Evolutionary conservation across 2,888 invertebrate genomes (phyloP), one percentile per base, ranked within the genome.

Genomic region (Bombylius major): DNA sequence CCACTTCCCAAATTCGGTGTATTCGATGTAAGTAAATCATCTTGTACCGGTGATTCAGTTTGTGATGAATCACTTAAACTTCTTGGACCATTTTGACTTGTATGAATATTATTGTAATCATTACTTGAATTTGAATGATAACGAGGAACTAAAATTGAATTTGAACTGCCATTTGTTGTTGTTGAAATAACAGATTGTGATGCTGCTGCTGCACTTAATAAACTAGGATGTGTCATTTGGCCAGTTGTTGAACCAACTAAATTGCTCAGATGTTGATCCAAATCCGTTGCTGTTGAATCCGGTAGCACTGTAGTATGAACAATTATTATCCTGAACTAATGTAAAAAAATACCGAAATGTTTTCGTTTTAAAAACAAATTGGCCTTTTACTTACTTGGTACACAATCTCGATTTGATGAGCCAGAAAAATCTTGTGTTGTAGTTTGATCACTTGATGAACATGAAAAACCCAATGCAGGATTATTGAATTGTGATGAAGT

Each of bases 51-150:
- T 45, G 87, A 87, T 67, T 89, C 88, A 5, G 88, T 87, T 59
- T 88, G 85, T 44, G 88, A 89, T 46, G 88, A 89, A 70, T 89
- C 89, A 63, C 88, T 88, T 36, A 89, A 74, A 13, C 89, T 89
- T 47, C 89, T 77, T 0, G 89, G 88, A 4, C 84, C 83, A 31
- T 79, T 78, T 61, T 83, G 76, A 63, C 82, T 77, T 44, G 73
- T 70, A 62, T 75, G 75, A 11, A 75, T 71, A 56, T 69, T 70
- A 56, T 69, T 70, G 75, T 87, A 84, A 68, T 88, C 81, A 70
- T 86, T 81, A 66, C 79, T 73, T 60, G 78, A 72, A 56, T 73
- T 72, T 60, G 82, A 79, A 47, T 73, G 72, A 70, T 86, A 86
- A 7, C 86, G 78, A 6, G 85, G 84, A 54, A 85, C 80, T 9